Conservation (phyloP, 2,113 vertebrate genomes). For the Erinaceus europaeus region DNA sequence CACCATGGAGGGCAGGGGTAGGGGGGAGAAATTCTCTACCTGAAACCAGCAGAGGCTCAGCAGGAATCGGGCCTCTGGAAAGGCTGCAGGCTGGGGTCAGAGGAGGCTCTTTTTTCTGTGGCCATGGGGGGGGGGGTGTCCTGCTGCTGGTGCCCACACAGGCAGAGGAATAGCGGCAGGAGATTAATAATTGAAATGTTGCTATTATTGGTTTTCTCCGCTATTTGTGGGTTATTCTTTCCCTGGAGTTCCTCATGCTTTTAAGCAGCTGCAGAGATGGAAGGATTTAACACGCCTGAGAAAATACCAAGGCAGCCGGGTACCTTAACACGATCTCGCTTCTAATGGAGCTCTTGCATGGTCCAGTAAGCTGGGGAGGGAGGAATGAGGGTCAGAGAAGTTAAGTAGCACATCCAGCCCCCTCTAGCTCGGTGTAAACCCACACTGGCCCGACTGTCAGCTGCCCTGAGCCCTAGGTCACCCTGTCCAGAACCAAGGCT, state of each 20-base stretch:
- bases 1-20: neutral
- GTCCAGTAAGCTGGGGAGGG: neutral
- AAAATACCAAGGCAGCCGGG: constrained; percentile 7
- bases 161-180: constrained; percentile 46
- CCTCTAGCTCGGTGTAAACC: too few relatives aligned
- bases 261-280: constrained; percentile 38
- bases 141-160: constrained; percentile 52
- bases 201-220: constrained; percentile 66
- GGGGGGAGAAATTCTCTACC: constrained; percentile 10
- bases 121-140: constrained; percentile 35
- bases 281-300: constrained; percentile 20
- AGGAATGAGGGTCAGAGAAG: neutral
- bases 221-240: constrained; percentile 57
- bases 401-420: neutral
- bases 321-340: neutral
- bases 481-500: too few relatives aligned
- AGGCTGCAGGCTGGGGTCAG: constrained; percentile 38
- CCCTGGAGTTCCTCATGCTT: constrained; percentile 46
- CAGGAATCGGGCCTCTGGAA: constrained; percentile 44
- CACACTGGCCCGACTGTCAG: too few relatives aligned
- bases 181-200: constrained; percentile 70
- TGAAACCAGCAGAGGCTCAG: constrained; percentile 23
- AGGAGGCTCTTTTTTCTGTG: constrained; percentile 51
- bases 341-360: neutral
- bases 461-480: too few relatives aligned